phyloP scores from a whole-genome alignment of 2,888 invertebrate species.

The Trachelus troglodyta region DNA sequence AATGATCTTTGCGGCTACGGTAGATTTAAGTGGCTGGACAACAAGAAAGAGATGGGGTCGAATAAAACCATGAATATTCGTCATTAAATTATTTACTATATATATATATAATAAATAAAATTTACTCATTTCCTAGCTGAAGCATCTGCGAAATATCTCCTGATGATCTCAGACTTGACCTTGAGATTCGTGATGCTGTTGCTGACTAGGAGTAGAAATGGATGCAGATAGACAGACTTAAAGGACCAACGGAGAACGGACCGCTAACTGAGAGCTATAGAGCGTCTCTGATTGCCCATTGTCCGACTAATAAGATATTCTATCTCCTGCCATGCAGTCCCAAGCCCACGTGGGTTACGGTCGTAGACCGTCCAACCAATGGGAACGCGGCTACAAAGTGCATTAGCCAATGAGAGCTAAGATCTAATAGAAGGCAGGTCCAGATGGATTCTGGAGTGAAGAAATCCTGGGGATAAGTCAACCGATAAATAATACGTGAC shows the following conservation, averaged over 20 bases:
- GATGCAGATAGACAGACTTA: conserved; percentile 26
- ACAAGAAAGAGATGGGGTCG: not conserved
- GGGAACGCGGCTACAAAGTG: not conserved
- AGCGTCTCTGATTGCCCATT: conserved; percentile 63
- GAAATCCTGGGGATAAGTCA: conserved; percentile 43
- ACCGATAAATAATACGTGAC: conserved; percentile 56
- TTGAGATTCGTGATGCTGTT: not conserved
- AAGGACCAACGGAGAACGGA: conserved; percentile 32
- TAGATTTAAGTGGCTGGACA: not conserved
- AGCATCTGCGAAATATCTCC: not conserved
- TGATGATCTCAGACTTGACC: not conserved
- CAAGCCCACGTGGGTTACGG: conserved; percentile 6
- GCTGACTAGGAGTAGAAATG: not conserved
- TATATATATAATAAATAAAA: not conserved
- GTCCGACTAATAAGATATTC: conserved; percentile 65
- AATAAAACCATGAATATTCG: not conserved
- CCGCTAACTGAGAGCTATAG: conserved; percentile 55
- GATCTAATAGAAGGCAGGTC: not conserved
- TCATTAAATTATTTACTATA: not conserved
- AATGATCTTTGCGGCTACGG: not conserved
- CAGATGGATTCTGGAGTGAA: not conserved
- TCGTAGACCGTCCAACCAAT: conserved; percentile 22
- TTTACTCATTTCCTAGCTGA: not conserved
- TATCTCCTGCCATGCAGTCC: conserved; percentile 35
- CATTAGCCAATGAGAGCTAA: not conserved